Conservation (phyloP, 2,113 vertebrate species). For the Spermophilus dauricus region DNA sequence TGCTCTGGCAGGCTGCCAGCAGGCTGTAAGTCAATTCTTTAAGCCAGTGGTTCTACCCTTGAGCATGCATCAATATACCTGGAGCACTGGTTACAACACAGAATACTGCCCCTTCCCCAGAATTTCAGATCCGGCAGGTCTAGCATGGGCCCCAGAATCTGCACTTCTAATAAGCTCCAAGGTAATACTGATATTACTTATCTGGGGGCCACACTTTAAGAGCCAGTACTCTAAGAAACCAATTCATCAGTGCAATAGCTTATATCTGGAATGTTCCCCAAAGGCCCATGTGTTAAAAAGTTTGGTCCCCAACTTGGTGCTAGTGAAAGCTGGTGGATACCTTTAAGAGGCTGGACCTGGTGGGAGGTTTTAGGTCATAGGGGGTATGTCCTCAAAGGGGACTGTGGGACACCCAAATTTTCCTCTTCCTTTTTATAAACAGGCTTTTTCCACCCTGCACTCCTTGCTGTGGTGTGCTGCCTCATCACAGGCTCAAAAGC, state of each 20-base stretch:
- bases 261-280: background rate
- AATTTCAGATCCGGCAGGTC: background rate
- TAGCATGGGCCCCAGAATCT: background rate
- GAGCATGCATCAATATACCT: background rate
- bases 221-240: constrained; percentile 25
- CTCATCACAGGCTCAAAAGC: background rate
- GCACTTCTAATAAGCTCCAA: background rate
- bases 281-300: background rate
- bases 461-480: background rate
- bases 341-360: background rate
- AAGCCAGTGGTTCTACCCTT: background rate
- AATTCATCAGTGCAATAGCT: background rate
- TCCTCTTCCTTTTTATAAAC: background rate
- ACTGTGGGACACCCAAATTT: too few relatives aligned
- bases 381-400: background rate
- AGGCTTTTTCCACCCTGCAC: background rate
- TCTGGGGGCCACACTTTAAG: background rate
- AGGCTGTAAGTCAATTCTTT: constrained; percentile 18
- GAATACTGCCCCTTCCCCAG: background rate
- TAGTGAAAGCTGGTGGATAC: background rate
- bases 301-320: background rate
- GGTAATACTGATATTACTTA: background rate
- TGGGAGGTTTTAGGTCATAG: background rate
- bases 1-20: background rate
- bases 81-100: background rate